Conservation (phyloP, 2,888 invertebrate genomes). For the Oasisia sp. region DNA sequence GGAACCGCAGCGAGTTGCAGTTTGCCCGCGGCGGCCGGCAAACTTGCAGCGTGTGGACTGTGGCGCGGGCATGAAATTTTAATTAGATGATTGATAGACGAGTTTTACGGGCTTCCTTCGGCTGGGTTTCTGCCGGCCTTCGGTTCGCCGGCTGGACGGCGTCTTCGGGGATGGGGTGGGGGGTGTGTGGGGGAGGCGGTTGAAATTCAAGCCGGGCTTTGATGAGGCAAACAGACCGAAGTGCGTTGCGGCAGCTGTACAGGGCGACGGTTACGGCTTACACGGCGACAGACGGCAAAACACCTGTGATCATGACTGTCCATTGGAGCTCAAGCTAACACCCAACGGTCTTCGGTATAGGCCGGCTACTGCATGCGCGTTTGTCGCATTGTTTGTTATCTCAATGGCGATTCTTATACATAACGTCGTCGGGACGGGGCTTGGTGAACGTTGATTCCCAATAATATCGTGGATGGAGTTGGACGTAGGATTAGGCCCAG, state of each 20-base stretch:
- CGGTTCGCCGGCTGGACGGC: background rate
- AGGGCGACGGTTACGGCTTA: background rate
- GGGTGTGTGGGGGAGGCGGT: constrained; percentile 8
- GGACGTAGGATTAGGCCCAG: too few species aligned
- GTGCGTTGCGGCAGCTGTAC: background rate
- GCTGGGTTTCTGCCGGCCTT: background rate
- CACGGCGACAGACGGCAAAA: constrained; percentile 17
- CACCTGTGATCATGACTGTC: constrained; percentile 3
- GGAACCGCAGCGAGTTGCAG: background rate
- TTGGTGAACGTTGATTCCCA: too few species aligned
- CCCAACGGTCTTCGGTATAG: background rate
- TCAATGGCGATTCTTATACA: background rate
- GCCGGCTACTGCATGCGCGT: background rate
- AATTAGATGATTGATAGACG: constrained; percentile 13
- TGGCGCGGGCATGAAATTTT: background rate
- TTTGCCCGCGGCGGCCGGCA: background rate
- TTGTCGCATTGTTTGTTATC: background rate
- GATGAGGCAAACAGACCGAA: constrained; percentile 1
- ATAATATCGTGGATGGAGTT: too few species aligned
- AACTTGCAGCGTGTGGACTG: background rate
- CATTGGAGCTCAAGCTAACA: background rate
- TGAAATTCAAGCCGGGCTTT: constrained; percentile 6
- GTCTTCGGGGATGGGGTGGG: background rate
- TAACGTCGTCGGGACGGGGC: too few species aligned
- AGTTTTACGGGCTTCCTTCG: constrained; percentile 17